Evolutionary conservation across 1,140 invertebrate species (phyloP), one percentile per base, ranked within the genome.

Genomic region (Elysia chlorotica): DNA sequence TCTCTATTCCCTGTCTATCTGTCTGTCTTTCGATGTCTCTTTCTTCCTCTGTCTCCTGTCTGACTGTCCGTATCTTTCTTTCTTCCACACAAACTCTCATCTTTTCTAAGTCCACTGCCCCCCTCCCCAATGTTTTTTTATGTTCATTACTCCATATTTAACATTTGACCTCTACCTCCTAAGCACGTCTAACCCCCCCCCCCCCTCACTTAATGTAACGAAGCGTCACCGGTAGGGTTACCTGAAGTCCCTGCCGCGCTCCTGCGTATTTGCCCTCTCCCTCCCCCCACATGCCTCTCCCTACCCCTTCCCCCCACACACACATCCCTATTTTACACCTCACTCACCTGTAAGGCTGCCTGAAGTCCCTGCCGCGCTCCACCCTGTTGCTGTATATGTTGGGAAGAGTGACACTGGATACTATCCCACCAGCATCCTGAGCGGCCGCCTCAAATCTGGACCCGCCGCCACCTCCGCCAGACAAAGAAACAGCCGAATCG

Each of bases 321-420:
- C 10, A 59, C 10, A 59, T 25, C 56, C 17, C 28, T n/a, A n/a
- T n/a, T n/a, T n/a, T n/a, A n/a, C n/a, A n/a, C n/a, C n/a, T n/a
- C 56, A 59, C 56, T 17, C 6, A 59, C 66, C 66, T 68, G 66
- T 68, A 68, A 33, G 63, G 25, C 28, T 77, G 73, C 4, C 71
- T 65, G 38, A 72, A 74, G 31, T 76, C 65, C 63, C 66, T 76
- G n/a, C n/a, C n/a, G n/a, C n/a, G n/a, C 35, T 82, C 79, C 5
- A 33, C 63, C 62, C 79, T 72, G 57, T 77, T 77, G 28, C 77
- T 68, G 70, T 81, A 79, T 14, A 83, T 78, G 30, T 83, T 81
- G 19, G 83, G 83, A 35, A 85, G 74, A 0, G 83, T 84, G 10
- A 83, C 82, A 74, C 83, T 86, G 21, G 78, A 76, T 2, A 80